Evolutionary conservation across 2,113 vertebrate genomes (phyloP).

Genomic region (Carassius auratus): DNA sequence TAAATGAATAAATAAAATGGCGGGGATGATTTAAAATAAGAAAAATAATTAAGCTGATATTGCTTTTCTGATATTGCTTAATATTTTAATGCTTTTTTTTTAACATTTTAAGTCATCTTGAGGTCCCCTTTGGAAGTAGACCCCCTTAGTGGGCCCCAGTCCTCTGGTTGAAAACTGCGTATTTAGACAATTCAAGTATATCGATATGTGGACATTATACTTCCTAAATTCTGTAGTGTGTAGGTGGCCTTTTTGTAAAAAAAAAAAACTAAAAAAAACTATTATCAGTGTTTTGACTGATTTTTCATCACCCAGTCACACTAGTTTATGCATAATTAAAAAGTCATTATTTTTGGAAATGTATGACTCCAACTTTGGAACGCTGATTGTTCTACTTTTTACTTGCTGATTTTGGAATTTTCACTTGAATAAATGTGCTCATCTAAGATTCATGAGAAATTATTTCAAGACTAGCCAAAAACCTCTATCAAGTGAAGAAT

Average conservation of each 20-base stretch:
- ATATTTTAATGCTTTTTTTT: not conserved
- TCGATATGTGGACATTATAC: not conserved
- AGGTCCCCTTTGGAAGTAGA: not conserved
- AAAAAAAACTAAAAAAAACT: too few relatives aligned
- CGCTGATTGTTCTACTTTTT: not conserved
- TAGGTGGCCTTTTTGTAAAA: not conserved
- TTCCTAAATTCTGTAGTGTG: not conserved
- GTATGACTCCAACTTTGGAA: not conserved
- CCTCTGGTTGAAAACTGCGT: not conserved
- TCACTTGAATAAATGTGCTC: not conserved
- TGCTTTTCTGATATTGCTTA: too few relatives aligned
- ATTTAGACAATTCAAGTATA: not conserved
- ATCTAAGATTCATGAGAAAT: not conserved
- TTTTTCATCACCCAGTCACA: not conserved
- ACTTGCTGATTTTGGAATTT: not conserved
- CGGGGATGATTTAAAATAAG: not conserved
- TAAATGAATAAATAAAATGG: not conserved
- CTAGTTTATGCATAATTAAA: not conserved
- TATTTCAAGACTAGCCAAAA: not conserved
- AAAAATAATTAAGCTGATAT: not conserved
- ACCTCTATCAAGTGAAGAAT: not conserved
- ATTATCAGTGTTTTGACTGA: not conserved
- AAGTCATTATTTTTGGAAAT: not conserved
- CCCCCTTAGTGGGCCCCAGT: not conserved
- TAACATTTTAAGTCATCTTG: not conserved